Percentiles rank a stretch among this genome's conserved stretches.
Conservation (phyloP, 2,888 invertebrate species). For the Amiota communis region DNA sequence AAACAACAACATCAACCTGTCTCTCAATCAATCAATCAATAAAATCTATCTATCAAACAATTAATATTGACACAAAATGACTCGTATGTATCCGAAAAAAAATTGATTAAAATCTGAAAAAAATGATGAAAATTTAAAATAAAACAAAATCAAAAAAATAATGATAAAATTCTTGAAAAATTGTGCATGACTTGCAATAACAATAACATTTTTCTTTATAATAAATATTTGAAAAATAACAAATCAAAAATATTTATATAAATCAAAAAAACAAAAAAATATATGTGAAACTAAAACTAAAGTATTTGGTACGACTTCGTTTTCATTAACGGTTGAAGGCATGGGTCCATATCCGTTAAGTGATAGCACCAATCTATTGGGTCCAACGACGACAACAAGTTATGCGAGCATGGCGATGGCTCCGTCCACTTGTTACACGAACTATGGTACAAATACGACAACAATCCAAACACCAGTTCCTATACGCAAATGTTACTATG, state of each 20-base stretch:
- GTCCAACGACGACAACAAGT: constrained; percentile 67
- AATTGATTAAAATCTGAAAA: constrained; percentile 40
- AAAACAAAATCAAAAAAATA: constrained; percentile 12
- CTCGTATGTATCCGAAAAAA: constrained; percentile 56
- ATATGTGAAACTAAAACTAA: constrained; percentile 59
- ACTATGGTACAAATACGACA: constrained; percentile 72
- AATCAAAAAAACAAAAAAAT: constrained; percentile 39
- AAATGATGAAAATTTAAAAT: constrained; percentile 28
- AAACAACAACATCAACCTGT: constrained; percentile 38
- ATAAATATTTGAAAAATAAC: constrained; percentile 40
- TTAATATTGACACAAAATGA: constrained; percentile 37
- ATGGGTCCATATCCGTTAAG: constrained; percentile 74
- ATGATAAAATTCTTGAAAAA: constrained; percentile 15
- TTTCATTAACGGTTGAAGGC: constrained; percentile 74
- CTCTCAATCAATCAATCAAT: constrained; percentile 30
- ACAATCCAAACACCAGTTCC: constrained; percentile 71
- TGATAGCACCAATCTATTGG: constrained; percentile 74
- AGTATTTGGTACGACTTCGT: constrained; percentile 74
- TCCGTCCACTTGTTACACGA: constrained; percentile 70
- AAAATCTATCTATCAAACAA: constrained; percentile 41
- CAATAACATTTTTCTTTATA: constrained; percentile 17
- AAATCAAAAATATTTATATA: constrained; percentile 33
- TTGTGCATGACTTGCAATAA: constrained; percentile 29
- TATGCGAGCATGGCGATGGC: constrained; percentile 60
- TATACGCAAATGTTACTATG: constrained; percentile 72